Evolutionary conservation across 2,113 vertebrate species (phyloP).

Genomic region (Rhea americana): DNA sequence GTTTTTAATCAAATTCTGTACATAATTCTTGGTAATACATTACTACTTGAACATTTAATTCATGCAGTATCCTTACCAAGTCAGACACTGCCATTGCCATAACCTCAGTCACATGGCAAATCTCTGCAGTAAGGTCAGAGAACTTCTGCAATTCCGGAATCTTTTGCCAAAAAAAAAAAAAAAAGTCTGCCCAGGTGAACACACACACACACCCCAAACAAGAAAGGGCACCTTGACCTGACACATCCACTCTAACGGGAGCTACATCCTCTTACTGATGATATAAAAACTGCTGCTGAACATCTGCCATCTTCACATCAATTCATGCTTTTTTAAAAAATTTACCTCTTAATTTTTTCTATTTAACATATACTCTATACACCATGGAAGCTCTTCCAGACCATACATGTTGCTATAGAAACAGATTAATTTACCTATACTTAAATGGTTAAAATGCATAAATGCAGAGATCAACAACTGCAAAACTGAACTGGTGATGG

Average conservation of each 20-base stretch:
- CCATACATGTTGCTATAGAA: slow-evolving; percentile 38
- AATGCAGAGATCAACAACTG: not conserved
- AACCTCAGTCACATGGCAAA: not conserved
- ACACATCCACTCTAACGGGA: not conserved
- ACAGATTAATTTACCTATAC: slow-evolving; percentile 25
- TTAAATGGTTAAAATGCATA: slow-evolving; percentile 1
- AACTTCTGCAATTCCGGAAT: not conserved
- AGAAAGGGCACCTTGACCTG: not conserved
- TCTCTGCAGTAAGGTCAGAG: not conserved
- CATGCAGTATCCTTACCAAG: not conserved
- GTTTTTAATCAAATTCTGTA: not conserved
- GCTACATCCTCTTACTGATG: accelerated
- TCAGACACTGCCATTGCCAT: not conserved
- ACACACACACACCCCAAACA: not conserved
- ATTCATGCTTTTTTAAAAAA: not conserved
- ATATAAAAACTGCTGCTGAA: accelerated
- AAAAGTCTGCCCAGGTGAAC: too few relatives aligned
- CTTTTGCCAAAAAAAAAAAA: not conserved
- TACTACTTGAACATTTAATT: not conserved
- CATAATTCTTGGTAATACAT: not conserved
- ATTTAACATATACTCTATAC: not conserved
- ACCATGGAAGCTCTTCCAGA: not conserved
- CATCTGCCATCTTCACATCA: not conserved
- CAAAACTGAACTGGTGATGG: slow-evolving; percentile 31
- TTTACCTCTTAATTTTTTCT: not conserved